phyloP scores from a whole-genome alignment of 2,113 vertebrate genomes.

The Petrocephalus zakoni region DNA sequence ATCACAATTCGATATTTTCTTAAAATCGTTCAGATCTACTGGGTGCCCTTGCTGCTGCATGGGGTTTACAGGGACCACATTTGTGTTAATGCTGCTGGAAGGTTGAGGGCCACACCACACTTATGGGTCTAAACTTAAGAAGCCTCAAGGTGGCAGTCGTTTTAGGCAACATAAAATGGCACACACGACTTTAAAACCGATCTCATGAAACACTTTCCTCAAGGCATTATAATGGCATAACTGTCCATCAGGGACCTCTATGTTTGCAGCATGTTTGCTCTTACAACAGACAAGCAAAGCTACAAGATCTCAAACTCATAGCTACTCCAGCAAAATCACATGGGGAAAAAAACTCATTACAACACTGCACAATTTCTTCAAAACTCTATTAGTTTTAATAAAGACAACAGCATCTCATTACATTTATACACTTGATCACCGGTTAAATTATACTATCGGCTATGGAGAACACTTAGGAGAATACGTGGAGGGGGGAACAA shows the following conservation, averaged over 20 bases:
- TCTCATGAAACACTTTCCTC: neutral
- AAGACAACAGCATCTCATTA: neutral
- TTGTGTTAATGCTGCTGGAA: neutral
- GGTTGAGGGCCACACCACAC: neutral
- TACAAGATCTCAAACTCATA: neutral
- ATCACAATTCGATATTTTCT: no score
- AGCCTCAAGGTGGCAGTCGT: neutral
- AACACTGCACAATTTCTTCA: neutral
- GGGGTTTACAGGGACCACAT: no score
- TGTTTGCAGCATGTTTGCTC: neutral
- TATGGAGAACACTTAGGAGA: neutral
- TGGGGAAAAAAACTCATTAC: neutral
- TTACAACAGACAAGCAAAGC: neutral
- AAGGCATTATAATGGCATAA: neutral
- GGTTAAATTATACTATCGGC: neutral
- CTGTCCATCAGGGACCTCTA: neutral
- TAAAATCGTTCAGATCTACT: no score
- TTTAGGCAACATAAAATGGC: neutral
- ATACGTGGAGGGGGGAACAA: neutral
- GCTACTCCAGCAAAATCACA: neutral
- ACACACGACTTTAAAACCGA: neutral
- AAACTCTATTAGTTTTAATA: neutral
- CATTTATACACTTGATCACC: neutral
- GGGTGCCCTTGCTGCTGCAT: neutral
- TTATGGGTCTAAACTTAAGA: neutral